phyloP scores from a whole-genome alignment of 1,140 invertebrate genomes.

The Marisa cornuarietis region DNA sequence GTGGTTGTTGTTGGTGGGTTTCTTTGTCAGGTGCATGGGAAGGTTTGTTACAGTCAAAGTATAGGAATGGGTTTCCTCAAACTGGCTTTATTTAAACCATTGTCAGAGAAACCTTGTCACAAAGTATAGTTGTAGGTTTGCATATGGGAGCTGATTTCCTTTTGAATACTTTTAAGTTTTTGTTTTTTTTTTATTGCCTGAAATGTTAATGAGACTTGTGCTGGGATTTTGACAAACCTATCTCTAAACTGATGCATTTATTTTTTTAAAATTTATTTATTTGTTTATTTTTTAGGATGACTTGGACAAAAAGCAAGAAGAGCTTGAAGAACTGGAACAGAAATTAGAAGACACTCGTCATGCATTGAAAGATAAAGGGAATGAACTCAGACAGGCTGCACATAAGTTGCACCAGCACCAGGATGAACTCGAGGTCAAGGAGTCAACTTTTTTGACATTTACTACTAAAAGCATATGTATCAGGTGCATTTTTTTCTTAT shows the following conservation, averaged over 20 bases:
- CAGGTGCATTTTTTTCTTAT: no score
- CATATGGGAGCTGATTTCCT: neutral
- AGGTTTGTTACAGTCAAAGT: no score
- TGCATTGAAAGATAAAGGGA: slow-evolving; percentile 15
- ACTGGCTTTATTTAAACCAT: no score
- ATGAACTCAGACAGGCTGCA: slow-evolving; percentile 15
- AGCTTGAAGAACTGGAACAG: neutral
- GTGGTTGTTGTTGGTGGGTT: no score
- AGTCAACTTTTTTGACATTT: neutral
- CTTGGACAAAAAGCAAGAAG: slow-evolving; percentile 10
- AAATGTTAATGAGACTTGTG: neutral
- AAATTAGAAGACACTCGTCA: slow-evolving; percentile 2
- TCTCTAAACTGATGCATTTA: neutral
- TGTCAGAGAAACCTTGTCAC: no score
- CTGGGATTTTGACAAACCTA: neutral
- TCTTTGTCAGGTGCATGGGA: no score
- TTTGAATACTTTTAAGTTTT: no score
- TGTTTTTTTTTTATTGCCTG: neutral
- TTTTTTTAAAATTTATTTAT: neutral
- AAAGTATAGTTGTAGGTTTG: no score
- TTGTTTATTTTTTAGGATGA: neutral
- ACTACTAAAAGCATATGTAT: no score
- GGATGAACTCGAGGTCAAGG: slow-evolving; percentile 20
- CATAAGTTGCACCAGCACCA: slow-evolving; percentile 4
- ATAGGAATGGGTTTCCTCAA: no score